Conservation (phyloP, 2,888 invertebrate genomes). For the Acrobeloides nanus region DNA sequence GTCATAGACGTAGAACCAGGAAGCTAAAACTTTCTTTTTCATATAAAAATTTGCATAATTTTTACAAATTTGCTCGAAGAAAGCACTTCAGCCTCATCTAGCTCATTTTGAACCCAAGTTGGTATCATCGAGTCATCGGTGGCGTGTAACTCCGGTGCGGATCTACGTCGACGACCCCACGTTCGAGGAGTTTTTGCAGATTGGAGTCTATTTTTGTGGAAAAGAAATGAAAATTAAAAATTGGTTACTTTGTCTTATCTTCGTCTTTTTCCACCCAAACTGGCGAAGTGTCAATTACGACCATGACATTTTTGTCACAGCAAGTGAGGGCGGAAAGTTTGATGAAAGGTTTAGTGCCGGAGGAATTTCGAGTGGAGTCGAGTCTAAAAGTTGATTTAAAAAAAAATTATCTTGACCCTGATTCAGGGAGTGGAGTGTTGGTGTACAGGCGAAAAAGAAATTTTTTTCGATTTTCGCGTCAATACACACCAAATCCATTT, state of each 20-base stretch:
- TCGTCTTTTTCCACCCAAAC: background rate
- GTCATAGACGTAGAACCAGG: too few species aligned
- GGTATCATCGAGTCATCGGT: constrained; percentile 8
- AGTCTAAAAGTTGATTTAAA: constrained; percentile 22
- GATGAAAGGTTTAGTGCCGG: constrained; percentile 25
- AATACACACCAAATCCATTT: too few species aligned
- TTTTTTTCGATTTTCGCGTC: too few species aligned
- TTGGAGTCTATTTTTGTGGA: background rate
- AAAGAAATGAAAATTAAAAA: background rate
- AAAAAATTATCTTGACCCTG: background rate
- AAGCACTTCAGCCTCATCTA: constrained; percentile 25
- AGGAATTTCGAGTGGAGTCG: constrained; percentile 28
- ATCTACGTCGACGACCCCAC: constrained; percentile 15
- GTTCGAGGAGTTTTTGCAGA: background rate
- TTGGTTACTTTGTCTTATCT: constrained; percentile 3
- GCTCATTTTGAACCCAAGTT: constrained; percentile 29
- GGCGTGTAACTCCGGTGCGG: constrained; percentile 20
- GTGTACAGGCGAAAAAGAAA: too few species aligned
- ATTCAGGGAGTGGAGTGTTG: background rate
- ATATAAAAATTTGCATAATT: too few species aligned
- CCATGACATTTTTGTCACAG: constrained; percentile 27
- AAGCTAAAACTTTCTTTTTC: too few species aligned
- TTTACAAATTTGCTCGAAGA: constrained; percentile 15
- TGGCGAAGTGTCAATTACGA: constrained; percentile 32
- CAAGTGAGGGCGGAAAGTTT: constrained; percentile 30